Conservation (phyloP, 1,140 invertebrate genomes). For the Drosophila bipectinata region DNA sequence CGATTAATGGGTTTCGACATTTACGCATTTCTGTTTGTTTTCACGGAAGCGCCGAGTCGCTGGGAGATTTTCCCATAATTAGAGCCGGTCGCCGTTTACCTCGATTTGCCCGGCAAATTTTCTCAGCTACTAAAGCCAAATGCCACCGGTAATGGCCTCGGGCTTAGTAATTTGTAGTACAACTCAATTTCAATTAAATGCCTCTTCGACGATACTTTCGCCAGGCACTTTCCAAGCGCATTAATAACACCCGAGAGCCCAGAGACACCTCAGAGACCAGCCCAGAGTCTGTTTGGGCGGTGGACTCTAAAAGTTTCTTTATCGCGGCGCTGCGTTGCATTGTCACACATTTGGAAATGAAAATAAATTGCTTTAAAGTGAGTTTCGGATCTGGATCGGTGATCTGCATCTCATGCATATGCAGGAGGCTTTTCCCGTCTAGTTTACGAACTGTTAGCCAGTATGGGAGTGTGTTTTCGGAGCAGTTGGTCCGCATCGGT, state of each 20-base stretch:
- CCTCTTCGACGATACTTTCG: constrained; percentile 29
- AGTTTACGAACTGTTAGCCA: constrained; percentile 75
- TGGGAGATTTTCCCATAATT: constrained; percentile 78
- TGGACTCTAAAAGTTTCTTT: constrained; percentile 42
- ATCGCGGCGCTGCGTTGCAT: constrained; percentile 70
- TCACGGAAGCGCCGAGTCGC: constrained; percentile 67
- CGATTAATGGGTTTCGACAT: constrained; percentile 77
- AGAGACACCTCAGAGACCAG: neutral
- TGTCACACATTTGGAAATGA: constrained; percentile 80
- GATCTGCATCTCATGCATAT: constrained; percentile 63
- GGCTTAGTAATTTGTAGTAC: constrained; percentile 60
- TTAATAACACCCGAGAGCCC: constrained; percentile 51
- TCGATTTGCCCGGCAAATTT: constrained; percentile 68
- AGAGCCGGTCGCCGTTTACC: constrained; percentile 49
- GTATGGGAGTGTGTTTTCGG: constrained; percentile 31
- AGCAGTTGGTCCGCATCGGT: constrained; percentile 36
- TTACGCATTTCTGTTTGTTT: constrained; percentile 72
- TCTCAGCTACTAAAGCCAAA: constrained; percentile 74
- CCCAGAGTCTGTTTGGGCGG: neutral
- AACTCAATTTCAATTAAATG: constrained; percentile 74
- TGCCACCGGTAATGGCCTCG: constrained; percentile 67
- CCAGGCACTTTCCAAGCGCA: constrained; percentile 58
- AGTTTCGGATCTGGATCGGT: constrained; percentile 34
- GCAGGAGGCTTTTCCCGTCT: constrained; percentile 63
- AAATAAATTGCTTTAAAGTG: constrained; percentile 72